Base-by-base conservation (phyloP, 2,113 vertebrate genomes). In the Meriones unguiculatus region DNA sequence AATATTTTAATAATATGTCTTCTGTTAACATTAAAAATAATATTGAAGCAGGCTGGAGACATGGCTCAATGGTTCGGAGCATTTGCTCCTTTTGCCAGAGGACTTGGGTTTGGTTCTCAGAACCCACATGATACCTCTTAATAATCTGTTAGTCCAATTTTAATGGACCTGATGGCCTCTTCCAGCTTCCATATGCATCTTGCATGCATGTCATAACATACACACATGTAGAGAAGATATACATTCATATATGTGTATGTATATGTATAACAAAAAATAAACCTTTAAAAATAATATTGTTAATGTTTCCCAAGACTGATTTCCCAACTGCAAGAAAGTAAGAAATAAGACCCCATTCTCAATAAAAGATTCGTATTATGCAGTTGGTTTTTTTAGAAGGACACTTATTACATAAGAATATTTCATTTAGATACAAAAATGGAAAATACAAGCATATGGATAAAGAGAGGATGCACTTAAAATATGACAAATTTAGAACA, bases 401-500 rank as follows among this genome's bases (percentile, higher is more conserved):
- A 0, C 1, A 85, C 6, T 91, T 70, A 88, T 62, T 88, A 67
- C 8, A 57, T 87, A 91, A 73, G 15, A 52, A 86, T 54, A 52
- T 28, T 85, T 92, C 10, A 69, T 92, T 93, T 91, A 32, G 30
- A 92, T 81, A 64, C 89, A 88, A 87, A 94, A 95, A 80, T 82
- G 81, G 28, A 77, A 86, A 80, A 88, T 41, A 7, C 57, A 87
- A 90, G 57, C 17, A 82, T 86, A 62, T 77, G 18, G 41, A 87
- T 64, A n/a, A 70, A 62, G 70, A 73, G 57, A 75, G 4, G 20
- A 38, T 87, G 9, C 50, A 89, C 92, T 86, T 3, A 73, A 86
- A 92, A 38, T 57, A 5, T 54, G 32, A 7, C 59, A 9, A 54
- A 7, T 89, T 90, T 90, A 62, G 38, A 95, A 93, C 93, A 54